Evolutionary conservation across 2,888 invertebrate species (phyloP).

Genomic region (Erebia palarica): DNA sequence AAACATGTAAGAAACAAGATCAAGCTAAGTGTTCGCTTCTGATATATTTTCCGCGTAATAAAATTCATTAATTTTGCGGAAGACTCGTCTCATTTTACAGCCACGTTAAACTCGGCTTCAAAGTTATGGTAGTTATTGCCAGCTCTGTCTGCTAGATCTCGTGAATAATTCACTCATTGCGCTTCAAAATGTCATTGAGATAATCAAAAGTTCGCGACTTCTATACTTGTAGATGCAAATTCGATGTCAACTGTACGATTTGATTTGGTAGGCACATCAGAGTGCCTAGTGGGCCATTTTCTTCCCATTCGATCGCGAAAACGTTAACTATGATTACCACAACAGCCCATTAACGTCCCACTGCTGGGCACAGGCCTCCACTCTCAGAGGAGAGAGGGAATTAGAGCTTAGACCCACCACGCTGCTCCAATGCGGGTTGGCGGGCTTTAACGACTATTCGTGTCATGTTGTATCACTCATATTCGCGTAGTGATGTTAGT

Average conservation of each 20-base stretch:
- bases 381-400: too few species aligned
- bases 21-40: not conserved
- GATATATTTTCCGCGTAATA: slow-evolving; percentile 7
- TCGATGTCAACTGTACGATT: slow-evolving; percentile 70
- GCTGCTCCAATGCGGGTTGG: too few species aligned
- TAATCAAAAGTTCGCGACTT: slow-evolving; percentile 70
- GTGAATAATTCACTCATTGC: slow-evolving; percentile 50
- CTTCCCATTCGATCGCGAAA: too few species aligned
- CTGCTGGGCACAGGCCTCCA: too few species aligned
- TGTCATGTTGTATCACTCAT: too few species aligned
- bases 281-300: too few species aligned
- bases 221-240: slow-evolving; percentile 67
- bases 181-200: slow-evolving; percentile 70
- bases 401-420: too few species aligned
- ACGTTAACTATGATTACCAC: too few species aligned
- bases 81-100: slow-evolving; percentile 15
- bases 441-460: too few species aligned
- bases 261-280: slow-evolving; percentile 47
- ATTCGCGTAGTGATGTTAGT: too few species aligned
- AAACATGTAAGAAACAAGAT: slow-evolving; percentile 1
- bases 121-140: slow-evolving; percentile 29
- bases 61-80: slow-evolving; percentile 11
- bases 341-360: too few species aligned
- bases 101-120: slow-evolving; percentile 20
- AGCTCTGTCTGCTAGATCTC: slow-evolving; percentile 21